These are phyloP conservation scores for Gorsachius magnificus DNA, from an alignment of 2,797 vertebrate genomes.

Conservation along the genomic window DNA sequence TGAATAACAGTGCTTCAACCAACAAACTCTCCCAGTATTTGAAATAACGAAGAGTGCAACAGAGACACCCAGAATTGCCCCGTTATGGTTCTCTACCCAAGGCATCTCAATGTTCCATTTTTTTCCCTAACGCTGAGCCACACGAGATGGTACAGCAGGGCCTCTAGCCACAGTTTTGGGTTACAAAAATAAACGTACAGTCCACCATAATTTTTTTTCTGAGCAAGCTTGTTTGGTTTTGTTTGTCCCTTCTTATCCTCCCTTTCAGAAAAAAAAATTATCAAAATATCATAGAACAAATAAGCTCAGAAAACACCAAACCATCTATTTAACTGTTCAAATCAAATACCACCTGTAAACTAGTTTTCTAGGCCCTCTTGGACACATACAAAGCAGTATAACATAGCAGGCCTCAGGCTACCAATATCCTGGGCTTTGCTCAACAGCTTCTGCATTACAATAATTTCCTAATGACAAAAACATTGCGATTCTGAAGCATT, in stretches of 20 bases:
- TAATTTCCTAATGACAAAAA: not conserved
- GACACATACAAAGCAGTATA: not conserved
- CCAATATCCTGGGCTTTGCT: not conserved
- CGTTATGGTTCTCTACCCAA: not conserved
- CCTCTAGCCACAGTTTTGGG: not conserved
- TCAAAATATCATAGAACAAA: not conserved
- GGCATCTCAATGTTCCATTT: not conserved
- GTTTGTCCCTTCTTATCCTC: not conserved
- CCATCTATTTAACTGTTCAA: not conserved
- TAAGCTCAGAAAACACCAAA: not conserved
- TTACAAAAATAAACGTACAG: not conserved
- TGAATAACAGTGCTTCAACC: not conserved
- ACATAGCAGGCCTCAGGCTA: not conserved
- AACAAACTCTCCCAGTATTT: not conserved
- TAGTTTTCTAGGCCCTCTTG: not conserved
- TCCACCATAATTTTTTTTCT: not conserved
- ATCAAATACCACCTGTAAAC: not conserved
- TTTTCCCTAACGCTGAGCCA: not conserved
- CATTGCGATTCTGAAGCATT: accelerated
- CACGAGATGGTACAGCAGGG: accelerated
- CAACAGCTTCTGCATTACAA: not conserved
- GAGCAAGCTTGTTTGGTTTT: not conserved
- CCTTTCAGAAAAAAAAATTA: not conserved
- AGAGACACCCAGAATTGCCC: not conserved
- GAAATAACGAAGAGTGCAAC: not conserved